Evolutionary conservation across 2,888 invertebrate genomes (phyloP).

Genomic region (Caenorhabditis imperialis): DNA sequence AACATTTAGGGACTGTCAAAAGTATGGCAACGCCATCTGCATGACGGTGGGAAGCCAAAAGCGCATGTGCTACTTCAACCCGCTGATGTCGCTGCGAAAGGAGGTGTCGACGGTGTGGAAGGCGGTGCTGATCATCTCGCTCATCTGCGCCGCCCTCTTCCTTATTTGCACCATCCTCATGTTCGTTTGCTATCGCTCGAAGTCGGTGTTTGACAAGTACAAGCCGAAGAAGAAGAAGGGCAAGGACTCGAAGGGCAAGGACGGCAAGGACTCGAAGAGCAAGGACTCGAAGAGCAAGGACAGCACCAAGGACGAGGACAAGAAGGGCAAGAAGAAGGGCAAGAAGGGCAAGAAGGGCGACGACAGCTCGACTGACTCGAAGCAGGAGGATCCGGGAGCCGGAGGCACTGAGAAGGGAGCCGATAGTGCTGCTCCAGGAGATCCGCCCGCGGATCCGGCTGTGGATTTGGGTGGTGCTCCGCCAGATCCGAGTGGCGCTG

Average conservation of each 20-base stretch:
- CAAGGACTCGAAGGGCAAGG: constrained; percentile 15
- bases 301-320: no score
- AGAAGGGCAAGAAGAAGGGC: no score
- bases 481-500: no score
- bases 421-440: not conserved
- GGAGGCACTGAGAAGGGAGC: not conserved
- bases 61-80: constrained; percentile 37
- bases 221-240: constrained; percentile 10
- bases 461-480: no score
- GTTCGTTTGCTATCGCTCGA: constrained; percentile 48
- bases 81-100: constrained; percentile 17
- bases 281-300: no score
- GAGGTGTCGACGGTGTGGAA: constrained; percentile 17
- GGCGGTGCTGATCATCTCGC: constrained; percentile 26
- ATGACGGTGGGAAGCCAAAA: no score
- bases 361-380: not conserved
- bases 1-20: no score
- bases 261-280: constrained; percentile 7
- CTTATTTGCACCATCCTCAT: constrained; percentile 23
- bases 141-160: constrained; percentile 22
- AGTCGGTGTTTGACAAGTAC: constrained; percentile 45
- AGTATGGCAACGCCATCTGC: no score
- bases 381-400: not conserved
- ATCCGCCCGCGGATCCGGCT: no score
- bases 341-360: not conserved